Base-by-base conservation (phyloP, 92 coral and sea anemone genomes). In the Actinostola sp. region DNA sequence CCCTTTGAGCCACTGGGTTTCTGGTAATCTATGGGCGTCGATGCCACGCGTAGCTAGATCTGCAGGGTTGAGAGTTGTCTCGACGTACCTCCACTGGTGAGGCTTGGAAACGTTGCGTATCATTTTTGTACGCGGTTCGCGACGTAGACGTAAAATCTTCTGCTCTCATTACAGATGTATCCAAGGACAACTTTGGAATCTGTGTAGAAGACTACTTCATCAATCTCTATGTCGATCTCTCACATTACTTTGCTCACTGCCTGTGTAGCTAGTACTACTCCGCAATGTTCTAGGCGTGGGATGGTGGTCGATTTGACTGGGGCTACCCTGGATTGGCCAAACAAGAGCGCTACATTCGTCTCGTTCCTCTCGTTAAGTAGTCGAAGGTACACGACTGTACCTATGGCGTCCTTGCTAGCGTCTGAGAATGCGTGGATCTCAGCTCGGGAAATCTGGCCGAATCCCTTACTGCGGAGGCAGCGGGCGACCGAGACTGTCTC, bases 241-340 rank as follows among this genome's bases (percentile, higher is more conserved):
- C 45, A 64, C 7, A 33, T 36, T 0, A 65, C 25, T 41, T 54
- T 63, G 33, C 12, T 16, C 3, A 72, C 86, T 2, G 80, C 67
- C 14, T 72, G 64, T 0, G 51, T 45, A 6, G 73, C 70, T 8
- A 80, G 66, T 1, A 81, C 86, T 16, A 80, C 78, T 23, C 61
- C 85, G 53, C 79, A 63, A n/a, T 61, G 73, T 29, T 71, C 85
- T 23, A 80, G 66, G 13, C 86, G 73, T 20, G 86, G 79, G 25
- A 66, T 72, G 61, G 57, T 80, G 2, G 74, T 63, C 10, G 67
- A 29, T 31, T 71, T 10, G 3, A 42, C 35, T 12, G 75, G 72
- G 25, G 84, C 74, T 2, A 80, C 74, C 38, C 44, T 72, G 13
- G 79, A 27, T 46, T 72, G 60, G 9, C 60, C 86, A 5, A 20